Conservation (phyloP, 2,888 invertebrate genomes). For the Pelosia muscerda region DNA sequence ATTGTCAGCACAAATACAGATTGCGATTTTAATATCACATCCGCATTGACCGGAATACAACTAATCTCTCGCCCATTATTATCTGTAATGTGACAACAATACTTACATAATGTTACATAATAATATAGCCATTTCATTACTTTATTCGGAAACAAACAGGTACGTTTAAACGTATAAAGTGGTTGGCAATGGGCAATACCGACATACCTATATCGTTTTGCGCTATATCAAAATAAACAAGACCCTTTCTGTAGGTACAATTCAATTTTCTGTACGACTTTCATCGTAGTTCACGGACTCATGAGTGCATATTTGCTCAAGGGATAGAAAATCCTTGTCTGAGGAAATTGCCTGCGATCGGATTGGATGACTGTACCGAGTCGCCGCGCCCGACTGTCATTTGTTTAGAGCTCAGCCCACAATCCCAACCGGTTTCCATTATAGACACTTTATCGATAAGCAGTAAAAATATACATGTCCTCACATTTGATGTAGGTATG, state of each 20-base stretch:
- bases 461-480: conserved; percentile 49
- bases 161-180: conserved; percentile 46
- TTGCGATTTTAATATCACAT: conserved; percentile 25
- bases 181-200: conserved; percentile 18
- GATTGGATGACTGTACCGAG: conserved; percentile 68
- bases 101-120: conserved; percentile 31
- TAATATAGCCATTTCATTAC: conserved; percentile 41
- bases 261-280: conserved; percentile 75
- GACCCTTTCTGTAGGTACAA: conserved; percentile 65
- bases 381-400: conserved; percentile 65
- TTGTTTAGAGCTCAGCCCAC: conserved; percentile 64
- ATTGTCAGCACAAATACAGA: conserved; percentile 21
- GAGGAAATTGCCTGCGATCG: conserved; percentile 76
- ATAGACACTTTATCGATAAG: conserved; percentile 55
- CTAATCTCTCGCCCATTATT: conserved; percentile 28
- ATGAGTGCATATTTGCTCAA: conserved; percentile 77
- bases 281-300: conserved; percentile 68
- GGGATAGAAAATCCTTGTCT: conserved; percentile 74
- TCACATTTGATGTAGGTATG: conserved; percentile 29
- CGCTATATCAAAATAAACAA: conserved; percentile 56
- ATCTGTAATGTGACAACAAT: not conserved
- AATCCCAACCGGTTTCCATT: conserved; percentile 53
- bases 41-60: conserved; percentile 23
- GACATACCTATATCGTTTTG: conserved; percentile 8
- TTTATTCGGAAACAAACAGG: conserved; percentile 43